Evolutionary conservation across 2,888 invertebrate species (phyloP), one percentile per base, ranked within the genome.

Genomic region (Baccha elongata): DNA sequence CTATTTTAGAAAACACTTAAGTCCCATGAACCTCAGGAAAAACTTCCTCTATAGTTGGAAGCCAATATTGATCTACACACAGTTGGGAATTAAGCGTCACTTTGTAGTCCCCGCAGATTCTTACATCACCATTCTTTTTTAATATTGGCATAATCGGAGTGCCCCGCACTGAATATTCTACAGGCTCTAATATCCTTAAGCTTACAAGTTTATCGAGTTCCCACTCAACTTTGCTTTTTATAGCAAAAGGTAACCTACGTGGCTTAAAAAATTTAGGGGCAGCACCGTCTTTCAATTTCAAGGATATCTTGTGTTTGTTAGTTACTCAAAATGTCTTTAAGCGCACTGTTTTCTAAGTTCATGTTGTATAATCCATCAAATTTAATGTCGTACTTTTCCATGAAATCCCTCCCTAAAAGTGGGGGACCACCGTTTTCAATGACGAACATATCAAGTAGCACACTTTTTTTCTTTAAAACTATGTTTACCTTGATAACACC

Each of bases 351-450:
- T 35, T 35, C 35, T 3, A 35, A 3, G n/a, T 35, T 35, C 6
- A 35, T 35, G n/a, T 35, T 35, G 10, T 11, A 35, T 10, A 35
- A 10, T 35, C 35, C 35, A 35, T 35, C 35, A 11, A 35, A 35
- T 35, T 35, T 35, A 3, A 52, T 52, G 23, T 52, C 29, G 32
- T 29, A 52, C 15, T 15, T 52, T 17, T 52, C 6, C 52, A 52
- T 32, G 17, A 52, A 52, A 35, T 52, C 29, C 6, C 32, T 29
- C 8, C 32, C 52, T 17, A 32, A 17, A 17, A 52, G n/a, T 52
- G 52, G 52, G 32, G 52, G 52, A 52, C 32, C 52, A 3, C 52
- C 52, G 32, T 52, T 52, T 29, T 26, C 15, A 35, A 52, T 29
- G 10, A 52, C 35, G 29, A 32, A 52, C 17, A 52, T 15, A 15